Percentiles rank a stretch among this genome's conserved stretches.
Evolutionary conservation across 2,113 vertebrate genomes (phyloP).

Genomic region (Equus quagga): DNA sequence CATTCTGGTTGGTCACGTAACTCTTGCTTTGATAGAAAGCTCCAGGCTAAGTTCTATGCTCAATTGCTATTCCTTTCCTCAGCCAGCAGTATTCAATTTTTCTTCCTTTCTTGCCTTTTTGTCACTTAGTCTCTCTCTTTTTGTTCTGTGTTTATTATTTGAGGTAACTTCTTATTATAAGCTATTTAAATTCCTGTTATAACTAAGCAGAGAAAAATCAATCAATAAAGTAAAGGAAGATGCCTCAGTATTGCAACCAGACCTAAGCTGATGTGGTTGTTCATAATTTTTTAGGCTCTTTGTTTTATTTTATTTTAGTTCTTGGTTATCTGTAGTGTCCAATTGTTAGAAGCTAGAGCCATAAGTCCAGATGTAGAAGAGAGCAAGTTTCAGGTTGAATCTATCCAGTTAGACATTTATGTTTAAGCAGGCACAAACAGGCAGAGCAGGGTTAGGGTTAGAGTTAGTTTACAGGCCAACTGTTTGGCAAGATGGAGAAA

Average conservation of each 20-base stretch:
- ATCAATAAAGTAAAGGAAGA: not conserved
- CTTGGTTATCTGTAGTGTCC: not conserved
- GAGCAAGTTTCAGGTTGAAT: not conserved
- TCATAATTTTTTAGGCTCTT: not conserved
- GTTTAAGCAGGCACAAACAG: not conserved
- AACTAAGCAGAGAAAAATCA: not conserved
- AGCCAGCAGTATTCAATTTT: not conserved
- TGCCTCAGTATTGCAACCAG: not conserved
- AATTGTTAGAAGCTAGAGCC: not conserved
- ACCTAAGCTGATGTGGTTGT: not conserved
- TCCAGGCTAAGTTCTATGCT: not conserved
- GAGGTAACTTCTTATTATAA: not conserved
- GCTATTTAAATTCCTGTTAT: not conserved
- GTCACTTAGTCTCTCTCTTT: not conserved
- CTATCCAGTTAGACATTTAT: not conserved
- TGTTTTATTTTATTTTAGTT: constrained; percentile 8
- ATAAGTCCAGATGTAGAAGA: not conserved
- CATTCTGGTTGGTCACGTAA: not conserved
- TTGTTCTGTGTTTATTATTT: not conserved
- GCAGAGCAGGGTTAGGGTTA: not conserved
- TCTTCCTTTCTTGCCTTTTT: not conserved
- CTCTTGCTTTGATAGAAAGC: not conserved
- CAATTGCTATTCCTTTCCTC: not conserved
- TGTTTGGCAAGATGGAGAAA: not conserved
- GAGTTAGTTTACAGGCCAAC: not conserved